phyloP scores from a whole-genome alignment of 1,140 invertebrate genomes.

The Zaprionus nigranus region DNA sequence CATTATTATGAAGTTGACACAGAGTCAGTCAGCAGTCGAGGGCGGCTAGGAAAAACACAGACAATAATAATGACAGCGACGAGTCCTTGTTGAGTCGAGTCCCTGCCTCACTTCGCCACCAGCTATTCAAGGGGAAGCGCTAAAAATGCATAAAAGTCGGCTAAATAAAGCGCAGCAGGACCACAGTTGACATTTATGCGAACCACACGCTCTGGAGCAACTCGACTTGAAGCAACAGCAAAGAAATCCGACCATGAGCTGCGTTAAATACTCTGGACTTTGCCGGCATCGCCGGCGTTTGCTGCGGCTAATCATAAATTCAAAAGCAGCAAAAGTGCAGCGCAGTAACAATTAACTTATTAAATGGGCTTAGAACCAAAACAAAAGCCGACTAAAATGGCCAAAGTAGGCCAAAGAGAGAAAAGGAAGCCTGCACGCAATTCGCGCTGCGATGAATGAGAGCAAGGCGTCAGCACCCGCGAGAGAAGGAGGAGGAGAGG shows the following conservation, averaged over 20 bases:
- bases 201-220: conserved; percentile 47
- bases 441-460: conserved; percentile 56
- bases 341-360: conserved; percentile 82
- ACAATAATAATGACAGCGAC: conserved; percentile 73
- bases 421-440: conserved; percentile 42
- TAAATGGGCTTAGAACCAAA: conserved; percentile 62
- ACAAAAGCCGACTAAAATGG: conserved; percentile 32
- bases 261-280: conserved; percentile 51
- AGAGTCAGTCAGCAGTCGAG: conserved; percentile 60
- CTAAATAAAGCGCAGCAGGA: conserved; percentile 75
- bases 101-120: conserved; percentile 2
- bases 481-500: not conserved
- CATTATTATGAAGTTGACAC: conserved; percentile 81
- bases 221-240: conserved; percentile 30
- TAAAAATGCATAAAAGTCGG: conserved; percentile 80
- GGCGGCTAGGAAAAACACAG: conserved; percentile 62
- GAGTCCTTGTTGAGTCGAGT: conserved; percentile 49
- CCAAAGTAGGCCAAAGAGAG: conserved; percentile 7
- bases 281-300: conserved; percentile 21
- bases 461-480: conserved; percentile 51
- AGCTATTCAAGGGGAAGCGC: conserved; percentile 64
- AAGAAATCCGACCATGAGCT: conserved; percentile 32
- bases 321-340: conserved; percentile 77
- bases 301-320: conserved; percentile 75
- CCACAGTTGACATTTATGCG: conserved; percentile 75